phyloP scores from a whole-genome alignment of 2,797 vertebrate species.

The Fringilla coelebs region DNA sequence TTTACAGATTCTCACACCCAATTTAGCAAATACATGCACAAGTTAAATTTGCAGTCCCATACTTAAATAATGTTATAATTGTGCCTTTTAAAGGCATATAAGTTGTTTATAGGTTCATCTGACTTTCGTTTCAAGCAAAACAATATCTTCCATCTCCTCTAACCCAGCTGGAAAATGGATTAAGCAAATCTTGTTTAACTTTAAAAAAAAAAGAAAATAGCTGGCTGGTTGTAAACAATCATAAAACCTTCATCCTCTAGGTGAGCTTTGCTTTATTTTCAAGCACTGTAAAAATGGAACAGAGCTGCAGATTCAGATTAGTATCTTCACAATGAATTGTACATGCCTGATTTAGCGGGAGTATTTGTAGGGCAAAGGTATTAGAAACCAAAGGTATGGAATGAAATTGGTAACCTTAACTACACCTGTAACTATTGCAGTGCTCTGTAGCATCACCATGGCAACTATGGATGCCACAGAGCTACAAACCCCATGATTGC shows the following conservation, averaged over 20 bases:
- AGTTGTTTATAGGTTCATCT: not conserved
- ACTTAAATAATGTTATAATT: not conserved
- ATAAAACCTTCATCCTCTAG: not conserved
- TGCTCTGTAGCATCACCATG: not conserved
- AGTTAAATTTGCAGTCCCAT: not conserved
- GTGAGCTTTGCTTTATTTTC: not conserved
- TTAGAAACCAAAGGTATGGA: not conserved
- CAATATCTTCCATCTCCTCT: not conserved
- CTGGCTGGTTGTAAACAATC: not conserved
- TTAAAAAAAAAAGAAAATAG: not conserved
- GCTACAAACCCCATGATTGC: not conserved
- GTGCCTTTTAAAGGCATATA: not conserved
- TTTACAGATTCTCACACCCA: not conserved
- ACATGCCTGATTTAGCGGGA: not conserved
- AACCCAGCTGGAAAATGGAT: not conserved
- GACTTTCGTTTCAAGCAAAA: not conserved
- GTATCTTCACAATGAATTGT: not conserved
- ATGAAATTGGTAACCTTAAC: not conserved
- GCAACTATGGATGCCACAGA: not conserved
- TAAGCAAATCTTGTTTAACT: not conserved
- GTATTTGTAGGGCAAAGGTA: not conserved
- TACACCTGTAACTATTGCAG: not conserved
- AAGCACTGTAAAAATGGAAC: not conserved
- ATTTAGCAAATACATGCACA: conserved; percentile 19
- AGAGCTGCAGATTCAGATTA: not conserved